phyloP scores from a whole-genome alignment of 2,888 invertebrate genomes.

The Tinea trinotella region DNA sequence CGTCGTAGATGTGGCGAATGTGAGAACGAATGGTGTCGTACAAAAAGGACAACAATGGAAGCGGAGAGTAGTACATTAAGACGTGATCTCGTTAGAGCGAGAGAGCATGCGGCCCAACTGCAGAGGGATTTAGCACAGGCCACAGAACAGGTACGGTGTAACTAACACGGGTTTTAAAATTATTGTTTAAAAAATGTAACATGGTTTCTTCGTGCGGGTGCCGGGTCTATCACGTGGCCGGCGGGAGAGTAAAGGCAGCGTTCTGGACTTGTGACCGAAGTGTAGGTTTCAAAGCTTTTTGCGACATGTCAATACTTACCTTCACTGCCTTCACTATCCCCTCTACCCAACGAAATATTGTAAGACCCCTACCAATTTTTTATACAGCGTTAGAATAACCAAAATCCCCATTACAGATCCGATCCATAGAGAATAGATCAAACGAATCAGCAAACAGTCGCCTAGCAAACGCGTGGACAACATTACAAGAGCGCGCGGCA shows the following conservation, averaged over 20 bases:
- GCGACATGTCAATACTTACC: no score
- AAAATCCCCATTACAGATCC: constrained; percentile 33
- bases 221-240: no score
- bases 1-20: constrained; percentile 23
- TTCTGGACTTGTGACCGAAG: no score
- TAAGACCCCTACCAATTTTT: no score
- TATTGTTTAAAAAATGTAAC: no score
- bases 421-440: constrained; percentile 32
- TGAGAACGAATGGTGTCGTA: constrained; percentile 66
- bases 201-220: no score
- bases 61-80: constrained; percentile 55
- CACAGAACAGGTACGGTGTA: constrained; percentile 44
- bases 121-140: constrained; percentile 41
- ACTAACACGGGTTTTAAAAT: not conserved
- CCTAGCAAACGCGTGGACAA: constrained; percentile 63
- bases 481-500: constrained; percentile 85
- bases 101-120: constrained; percentile 36
- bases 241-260: no score
- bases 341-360: no score
- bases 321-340: no score
- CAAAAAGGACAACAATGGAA: constrained; percentile 70
- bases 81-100: constrained; percentile 59
- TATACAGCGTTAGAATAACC: no score
- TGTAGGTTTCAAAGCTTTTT: no score
- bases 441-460: constrained; percentile 41